Conservation (phyloP, 2,113 vertebrate species). For the Ptyas mucosa region DNA sequence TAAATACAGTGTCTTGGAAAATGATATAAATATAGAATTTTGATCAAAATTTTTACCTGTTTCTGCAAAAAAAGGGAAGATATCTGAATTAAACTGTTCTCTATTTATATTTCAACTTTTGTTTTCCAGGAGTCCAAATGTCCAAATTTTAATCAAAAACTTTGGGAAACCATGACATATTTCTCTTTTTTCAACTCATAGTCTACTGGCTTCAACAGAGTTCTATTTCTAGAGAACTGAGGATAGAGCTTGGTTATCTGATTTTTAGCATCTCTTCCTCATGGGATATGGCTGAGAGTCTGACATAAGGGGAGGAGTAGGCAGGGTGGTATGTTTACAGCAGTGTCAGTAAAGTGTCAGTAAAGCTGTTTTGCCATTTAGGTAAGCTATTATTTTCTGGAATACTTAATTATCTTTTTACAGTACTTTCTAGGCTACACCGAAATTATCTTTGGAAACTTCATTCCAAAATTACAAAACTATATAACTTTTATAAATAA, state of each 20-base stretch:
- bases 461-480: too few species aligned
- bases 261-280: background rate
- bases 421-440: too few species aligned
- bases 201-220: background rate
- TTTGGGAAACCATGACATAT: background rate
- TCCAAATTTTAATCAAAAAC: background rate
- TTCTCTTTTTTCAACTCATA: background rate
- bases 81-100: too few species aligned
- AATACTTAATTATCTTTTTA: too few species aligned
- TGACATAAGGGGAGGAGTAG: background rate
- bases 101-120: background rate
- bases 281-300: background rate
- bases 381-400: too few species aligned
- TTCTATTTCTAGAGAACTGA: background rate
- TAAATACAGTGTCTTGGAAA: background rate
- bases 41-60: background rate
- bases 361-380: background rate
- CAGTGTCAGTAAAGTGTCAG: background rate
- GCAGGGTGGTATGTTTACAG: background rate
- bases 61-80: background rate
- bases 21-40: background rate
- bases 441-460: too few species aligned
- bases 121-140: background rate
- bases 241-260: background rate
- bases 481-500: too few species aligned